These are phyloP conservation scores for Halotydeus destructor DNA, from an alignment of 1,140 invertebrate genomes.

Conservation along the genomic window DNA sequence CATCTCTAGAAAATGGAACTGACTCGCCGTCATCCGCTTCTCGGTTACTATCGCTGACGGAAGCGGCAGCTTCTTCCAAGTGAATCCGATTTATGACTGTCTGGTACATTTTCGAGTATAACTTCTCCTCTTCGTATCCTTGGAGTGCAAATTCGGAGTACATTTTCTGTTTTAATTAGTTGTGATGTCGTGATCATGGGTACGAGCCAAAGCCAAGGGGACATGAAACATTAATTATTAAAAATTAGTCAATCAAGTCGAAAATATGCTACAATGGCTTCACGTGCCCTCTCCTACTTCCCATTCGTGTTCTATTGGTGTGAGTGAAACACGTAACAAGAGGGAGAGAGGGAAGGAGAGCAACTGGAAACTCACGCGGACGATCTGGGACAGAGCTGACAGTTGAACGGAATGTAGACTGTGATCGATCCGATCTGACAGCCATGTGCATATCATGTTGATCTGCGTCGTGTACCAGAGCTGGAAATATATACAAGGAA, in stretches of 20 bases:
- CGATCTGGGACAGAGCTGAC: constrained; percentile 82
- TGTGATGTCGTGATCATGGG: background rate
- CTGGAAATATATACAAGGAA: constrained; percentile 28
- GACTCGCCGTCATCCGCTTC: constrained; percentile 8
- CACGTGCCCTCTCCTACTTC: background rate
- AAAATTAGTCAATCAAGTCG: background rate
- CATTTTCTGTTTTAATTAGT: constrained; percentile 55
- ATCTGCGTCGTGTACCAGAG: constrained; percentile 91
- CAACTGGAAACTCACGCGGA: constrained; percentile 46
- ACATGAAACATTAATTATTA: background rate
- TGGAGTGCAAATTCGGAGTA: constrained; percentile 97
- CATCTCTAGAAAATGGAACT: too few species aligned
- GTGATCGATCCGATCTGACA: constrained; percentile 76
- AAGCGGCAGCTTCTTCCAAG: constrained; percentile 80
- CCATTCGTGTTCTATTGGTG: background rate
- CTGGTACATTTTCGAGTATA: constrained; percentile 94
- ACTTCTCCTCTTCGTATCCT: constrained; percentile 88
- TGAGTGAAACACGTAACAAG: background rate
- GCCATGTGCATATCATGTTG: constrained; percentile 79
- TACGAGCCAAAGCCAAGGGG: background rate
- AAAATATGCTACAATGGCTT: background rate
- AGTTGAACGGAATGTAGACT: constrained; percentile 90
- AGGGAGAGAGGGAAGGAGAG: background rate
- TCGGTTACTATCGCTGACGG: constrained; percentile 8
- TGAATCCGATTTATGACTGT: constrained; percentile 77